Evolutionary conservation across 2,888 invertebrate genomes (phyloP).

Genomic region (Cheiracanthium punctorium): DNA sequence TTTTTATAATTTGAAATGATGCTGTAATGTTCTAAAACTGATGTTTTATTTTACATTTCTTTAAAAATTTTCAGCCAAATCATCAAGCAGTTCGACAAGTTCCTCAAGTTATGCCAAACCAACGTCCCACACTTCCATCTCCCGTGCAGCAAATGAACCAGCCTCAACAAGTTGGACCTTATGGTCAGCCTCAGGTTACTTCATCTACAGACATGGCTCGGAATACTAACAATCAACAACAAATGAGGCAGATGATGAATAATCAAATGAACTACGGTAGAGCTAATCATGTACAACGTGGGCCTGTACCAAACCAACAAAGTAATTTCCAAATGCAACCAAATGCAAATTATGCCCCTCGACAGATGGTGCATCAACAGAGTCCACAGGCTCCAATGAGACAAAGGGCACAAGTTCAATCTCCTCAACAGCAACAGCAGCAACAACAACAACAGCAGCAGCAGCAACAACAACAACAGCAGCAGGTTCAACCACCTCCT

Average conservation of each 20-base stretch:
- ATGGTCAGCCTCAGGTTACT: conserved; percentile 67
- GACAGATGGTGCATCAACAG: conserved; percentile 34
- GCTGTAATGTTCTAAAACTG: too few relatives aligned
- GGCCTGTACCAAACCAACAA: conserved; percentile 23
- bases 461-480: conserved; percentile 24
- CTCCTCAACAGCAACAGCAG: conserved; percentile 25
- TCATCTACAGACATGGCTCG: conserved; percentile 68
- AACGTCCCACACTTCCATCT: not conserved
- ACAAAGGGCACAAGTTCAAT: conserved; percentile 22
- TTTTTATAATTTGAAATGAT: too few relatives aligned
- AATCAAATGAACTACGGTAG: conserved; percentile 20
- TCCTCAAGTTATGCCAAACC: conserved; percentile 23
- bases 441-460: conserved; percentile 16
- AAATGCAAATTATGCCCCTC: conserved; percentile 2
- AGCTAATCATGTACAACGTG: conserved; percentile 17
- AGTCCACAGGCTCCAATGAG: conserved; percentile 20
- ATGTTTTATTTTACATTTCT: too few relatives aligned
- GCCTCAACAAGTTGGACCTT: conserved; percentile 16
- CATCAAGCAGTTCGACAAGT: conserved; percentile 22
- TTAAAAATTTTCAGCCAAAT: conserved; percentile 49
- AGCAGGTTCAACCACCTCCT: conserved; percentile 10
- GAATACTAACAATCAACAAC: not conserved
- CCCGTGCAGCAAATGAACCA: conserved; percentile 24
- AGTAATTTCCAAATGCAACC: conserved; percentile 20
- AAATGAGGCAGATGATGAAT: conserved; percentile 23